Conservation (phyloP, 2,888 invertebrate species). For the Rambutsinella grinnellia region DNA sequence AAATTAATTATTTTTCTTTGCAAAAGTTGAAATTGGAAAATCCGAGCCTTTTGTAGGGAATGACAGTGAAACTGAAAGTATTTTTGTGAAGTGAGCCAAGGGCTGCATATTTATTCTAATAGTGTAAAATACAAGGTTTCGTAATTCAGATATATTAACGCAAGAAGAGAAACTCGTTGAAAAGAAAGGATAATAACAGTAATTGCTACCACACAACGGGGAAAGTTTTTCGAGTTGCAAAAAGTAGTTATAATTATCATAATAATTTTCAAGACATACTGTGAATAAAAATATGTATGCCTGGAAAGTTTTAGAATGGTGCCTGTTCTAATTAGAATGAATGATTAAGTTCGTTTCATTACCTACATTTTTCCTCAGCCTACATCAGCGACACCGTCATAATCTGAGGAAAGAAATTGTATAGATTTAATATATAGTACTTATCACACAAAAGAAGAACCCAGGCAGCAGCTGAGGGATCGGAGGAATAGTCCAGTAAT, state of each 20-base stretch:
- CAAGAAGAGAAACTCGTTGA: too few relatives aligned
- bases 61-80: not conserved
- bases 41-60: not conserved
- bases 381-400: constrained; percentile 14
- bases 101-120: not conserved
- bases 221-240: not conserved
- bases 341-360: constrained; percentile 48
- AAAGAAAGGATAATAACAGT: too few relatives aligned
- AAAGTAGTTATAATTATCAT: not conserved
- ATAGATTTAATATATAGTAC: not conserved
- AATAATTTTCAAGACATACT: not conserved
- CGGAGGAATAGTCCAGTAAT: constrained; percentile 53
- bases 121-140: too few relatives aligned
- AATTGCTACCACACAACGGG: too few relatives aligned
- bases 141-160: too few relatives aligned
- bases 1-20: not conserved
- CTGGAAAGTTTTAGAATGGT: constrained; percentile 25
- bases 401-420: not conserved
- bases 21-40: not conserved
- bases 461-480: constrained; percentile 33
- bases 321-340: constrained; percentile 53
- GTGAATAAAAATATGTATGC: not conserved
- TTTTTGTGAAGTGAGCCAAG: not conserved
- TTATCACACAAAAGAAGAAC: constrained; percentile 2
- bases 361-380: constrained; percentile 17